Percentiles rank a stretch among this genome's conserved stretches.
Evolutionary conservation across 2,888 invertebrate species (phyloP).

Genomic region (Dicroscelio sp.): DNA sequence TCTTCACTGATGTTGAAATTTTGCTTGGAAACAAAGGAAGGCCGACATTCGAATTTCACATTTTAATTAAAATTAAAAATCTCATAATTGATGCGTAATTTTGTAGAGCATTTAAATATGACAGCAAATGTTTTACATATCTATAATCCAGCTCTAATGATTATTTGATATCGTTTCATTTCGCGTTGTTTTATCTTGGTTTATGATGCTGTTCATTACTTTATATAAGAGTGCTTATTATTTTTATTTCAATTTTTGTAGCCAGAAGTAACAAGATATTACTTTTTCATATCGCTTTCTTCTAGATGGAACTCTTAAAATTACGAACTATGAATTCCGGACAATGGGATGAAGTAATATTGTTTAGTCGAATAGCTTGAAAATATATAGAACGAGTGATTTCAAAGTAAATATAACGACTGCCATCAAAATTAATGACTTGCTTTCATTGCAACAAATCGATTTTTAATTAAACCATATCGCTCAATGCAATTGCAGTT

Average conservation of each 20-base stretch:
- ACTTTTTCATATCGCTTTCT: constrained; percentile 35
- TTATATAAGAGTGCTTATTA: constrained; percentile 8
- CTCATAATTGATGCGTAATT: background rate
- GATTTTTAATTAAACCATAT: constrained; percentile 2
- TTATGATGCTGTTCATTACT: constrained; percentile 43
- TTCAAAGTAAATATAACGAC: too few species aligned
- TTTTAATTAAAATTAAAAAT: too few species aligned
- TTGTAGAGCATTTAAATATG: background rate
- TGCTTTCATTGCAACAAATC: background rate
- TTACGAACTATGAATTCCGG: background rate
- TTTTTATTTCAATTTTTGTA: constrained; percentile 38
- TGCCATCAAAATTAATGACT: background rate
- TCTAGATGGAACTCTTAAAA: constrained; percentile 7
- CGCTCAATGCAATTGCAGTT: too few species aligned
- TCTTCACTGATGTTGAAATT: too few species aligned
- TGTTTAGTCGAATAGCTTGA: background rate
- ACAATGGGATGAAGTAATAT: background rate
- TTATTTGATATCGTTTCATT: constrained; percentile 32
- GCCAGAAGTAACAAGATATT: constrained; percentile 37
- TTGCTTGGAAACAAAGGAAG: constrained; percentile 32
- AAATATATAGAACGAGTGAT: background rate
- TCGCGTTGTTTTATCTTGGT: constrained; percentile 4
- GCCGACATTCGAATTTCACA: constrained; percentile 35
- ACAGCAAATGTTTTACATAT: background rate
- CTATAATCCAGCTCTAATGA: constrained; percentile 41